phyloP scores from a whole-genome alignment of 2,113 vertebrate genomes.

The Cinclus mexicanus region DNA sequence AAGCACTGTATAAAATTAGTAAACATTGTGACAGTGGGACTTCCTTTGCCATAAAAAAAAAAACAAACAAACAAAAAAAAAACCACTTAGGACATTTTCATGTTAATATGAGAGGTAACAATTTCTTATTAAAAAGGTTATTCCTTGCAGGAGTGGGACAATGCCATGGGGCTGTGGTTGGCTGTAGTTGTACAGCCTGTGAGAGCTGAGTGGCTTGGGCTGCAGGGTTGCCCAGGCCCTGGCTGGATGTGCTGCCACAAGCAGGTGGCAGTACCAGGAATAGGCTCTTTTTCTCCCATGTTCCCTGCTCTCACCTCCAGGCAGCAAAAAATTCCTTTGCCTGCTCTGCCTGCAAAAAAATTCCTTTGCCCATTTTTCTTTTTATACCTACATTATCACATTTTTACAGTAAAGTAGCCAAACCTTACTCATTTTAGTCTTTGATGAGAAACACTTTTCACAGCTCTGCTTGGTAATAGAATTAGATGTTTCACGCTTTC shows the following conservation, averaged over 20 bases:
- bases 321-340: background rate
- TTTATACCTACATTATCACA: background rate
- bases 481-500: background rate
- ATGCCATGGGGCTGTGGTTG: background rate
- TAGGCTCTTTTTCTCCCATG: background rate
- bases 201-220: background rate
- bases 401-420: background rate
- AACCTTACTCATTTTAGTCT: background rate
- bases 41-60: background rate
- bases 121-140: background rate
- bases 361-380: background rate
- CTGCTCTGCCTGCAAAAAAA: background rate
- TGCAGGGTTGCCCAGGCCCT: background rate
- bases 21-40: background rate
- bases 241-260: background rate
- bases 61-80: background rate
- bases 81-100: background rate
- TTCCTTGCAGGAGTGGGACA: rapidly evolving
- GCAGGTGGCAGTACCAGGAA: background rate
- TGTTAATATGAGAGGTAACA: background rate
- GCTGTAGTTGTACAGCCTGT: background rate
- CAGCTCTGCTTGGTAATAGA: background rate
- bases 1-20: background rate
- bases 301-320: background rate
- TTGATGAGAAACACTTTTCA: background rate